Conservation (phyloP, 2,888 invertebrate genomes). For the Crepidodera aurea region DNA sequence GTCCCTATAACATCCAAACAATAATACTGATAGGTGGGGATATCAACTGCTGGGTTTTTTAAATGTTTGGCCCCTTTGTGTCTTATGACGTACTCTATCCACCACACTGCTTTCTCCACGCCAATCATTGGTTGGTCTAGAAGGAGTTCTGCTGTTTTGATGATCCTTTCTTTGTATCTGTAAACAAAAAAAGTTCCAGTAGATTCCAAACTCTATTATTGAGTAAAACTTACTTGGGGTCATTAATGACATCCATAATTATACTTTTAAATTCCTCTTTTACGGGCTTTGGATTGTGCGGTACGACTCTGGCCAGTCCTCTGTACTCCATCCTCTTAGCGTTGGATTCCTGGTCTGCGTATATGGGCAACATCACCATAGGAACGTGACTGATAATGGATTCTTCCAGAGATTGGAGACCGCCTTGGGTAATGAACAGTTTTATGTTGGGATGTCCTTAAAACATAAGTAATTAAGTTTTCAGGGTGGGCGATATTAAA, state of each 20-base stretch:
- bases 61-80: constrained; percentile 48
- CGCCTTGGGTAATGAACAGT: constrained; percentile 50
- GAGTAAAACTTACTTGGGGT: constrained; percentile 49
- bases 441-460: constrained; percentile 49
- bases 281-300: neutral
- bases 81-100: constrained; percentile 53
- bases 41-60: constrained; percentile 39
- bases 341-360: constrained; percentile 48
- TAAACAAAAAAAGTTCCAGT: constrained; percentile 30
- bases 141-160: constrained; percentile 39
- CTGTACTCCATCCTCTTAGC: constrained; percentile 40
- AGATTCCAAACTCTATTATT: too few species aligned
- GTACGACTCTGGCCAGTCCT: constrained; percentile 39
- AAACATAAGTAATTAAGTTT: constrained; percentile 19
- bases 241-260: constrained; percentile 48
- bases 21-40: constrained; percentile 48
- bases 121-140: constrained; percentile 49
- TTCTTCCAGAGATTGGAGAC: constrained; percentile 46
- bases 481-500: too few species aligned
- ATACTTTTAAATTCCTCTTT: constrained; percentile 43
- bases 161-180: constrained; percentile 47
- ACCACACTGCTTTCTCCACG: constrained; percentile 51
- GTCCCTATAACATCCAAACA: constrained; percentile 45
- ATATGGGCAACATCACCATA: constrained; percentile 48
- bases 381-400: constrained; percentile 46